A percentile compares a stretch with the other conserved stretches of the same genome.
phyloP scores from a whole-genome alignment of 2,888 invertebrate species.

The Leptodirus hochenwartii region DNA sequence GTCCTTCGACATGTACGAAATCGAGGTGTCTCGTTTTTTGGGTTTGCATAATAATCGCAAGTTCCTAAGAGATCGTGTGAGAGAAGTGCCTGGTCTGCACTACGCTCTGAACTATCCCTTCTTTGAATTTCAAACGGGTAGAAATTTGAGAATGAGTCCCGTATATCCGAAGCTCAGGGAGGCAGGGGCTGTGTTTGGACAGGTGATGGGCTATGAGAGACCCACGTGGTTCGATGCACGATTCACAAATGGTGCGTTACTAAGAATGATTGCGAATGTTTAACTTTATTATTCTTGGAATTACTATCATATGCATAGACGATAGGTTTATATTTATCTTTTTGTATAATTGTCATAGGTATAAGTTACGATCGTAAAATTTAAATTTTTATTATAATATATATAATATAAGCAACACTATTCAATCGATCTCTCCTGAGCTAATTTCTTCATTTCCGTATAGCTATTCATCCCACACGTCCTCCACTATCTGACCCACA shows the following conservation, averaged over 20 bases:
- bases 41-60: constrained; percentile 89
- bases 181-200: constrained; percentile 88
- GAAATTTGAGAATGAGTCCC: constrained; percentile 85
- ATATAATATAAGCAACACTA: too few species aligned
- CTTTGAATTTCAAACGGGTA: constrained; percentile 69
- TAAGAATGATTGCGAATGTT: constrained; percentile 1
- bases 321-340: neutral
- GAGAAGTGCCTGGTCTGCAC: constrained; percentile 82
- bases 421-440: too few species aligned
- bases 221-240: constrained; percentile 73
- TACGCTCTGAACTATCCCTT: constrained; percentile 71
- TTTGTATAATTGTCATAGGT: too few species aligned
- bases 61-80: constrained; percentile 77
- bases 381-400: too few species aligned
- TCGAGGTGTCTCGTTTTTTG: constrained; percentile 78
- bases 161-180: constrained; percentile 82
- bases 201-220: constrained; percentile 95
- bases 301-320: neutral
- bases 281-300: too few species aligned
- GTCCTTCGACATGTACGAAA: constrained; percentile 67
- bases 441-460: too few species aligned
- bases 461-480: too few species aligned
- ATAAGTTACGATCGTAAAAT: too few species aligned
- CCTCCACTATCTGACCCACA: too few species aligned
- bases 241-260: constrained; percentile 26